Base-by-base conservation (phyloP, 1,140 invertebrate genomes). In the Mya arenaria region DNA sequence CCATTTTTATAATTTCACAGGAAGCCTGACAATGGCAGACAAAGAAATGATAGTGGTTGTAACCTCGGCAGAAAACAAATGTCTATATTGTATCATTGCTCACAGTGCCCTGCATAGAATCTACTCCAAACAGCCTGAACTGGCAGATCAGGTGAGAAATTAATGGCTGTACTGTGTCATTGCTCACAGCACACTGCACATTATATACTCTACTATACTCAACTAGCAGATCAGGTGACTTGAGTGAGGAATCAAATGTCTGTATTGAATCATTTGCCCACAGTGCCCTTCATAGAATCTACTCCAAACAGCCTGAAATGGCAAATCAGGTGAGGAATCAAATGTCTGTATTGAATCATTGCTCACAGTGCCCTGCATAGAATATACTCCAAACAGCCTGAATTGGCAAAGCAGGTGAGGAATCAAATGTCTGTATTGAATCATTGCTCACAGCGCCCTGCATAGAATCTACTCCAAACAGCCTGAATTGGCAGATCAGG, bases 301-400 rank as follows among this genome's bases (percentile, higher is more conserved):
- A 82, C 56, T 87, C 89, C 15, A 89, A 88, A 58, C 84, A 89
- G 32, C 83, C 85, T 28, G 48, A 84, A 13, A 62, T 89, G 41
- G 87, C 89, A 30, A 88, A 90, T 74, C 89, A 90, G 85, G 89
- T 90, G 28, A 58, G n/a, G n/a, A n/a, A n/a, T n/a, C n/a, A n/a
- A n/a, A n/a, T n/a, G n/a, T n/a, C n/a, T n/a, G n/a, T n/a, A n/a
- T n/a, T n/a, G n/a, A n/a, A n/a, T n/a, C n/a, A n/a, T n/a, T n/a
- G n/a, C n/a, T n/a, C n/a, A n/a, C n/a, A n/a, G n/a, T n/a, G n/a
- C n/a, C n/a, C n/a, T n/a, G n/a, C n/a, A n/a, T n/a, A n/a, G n/a
- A n/a, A n/a, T n/a, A n/a, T n/a, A n/a, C n/a, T n/a, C n/a, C n/a
- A n/a, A n/a, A n/a, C n/a, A n/a, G n/a, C n/a, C n/a, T n/a, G n/a